Conservation (phyloP, 2,888 invertebrate species). For the Pollenia angustigena region DNA sequence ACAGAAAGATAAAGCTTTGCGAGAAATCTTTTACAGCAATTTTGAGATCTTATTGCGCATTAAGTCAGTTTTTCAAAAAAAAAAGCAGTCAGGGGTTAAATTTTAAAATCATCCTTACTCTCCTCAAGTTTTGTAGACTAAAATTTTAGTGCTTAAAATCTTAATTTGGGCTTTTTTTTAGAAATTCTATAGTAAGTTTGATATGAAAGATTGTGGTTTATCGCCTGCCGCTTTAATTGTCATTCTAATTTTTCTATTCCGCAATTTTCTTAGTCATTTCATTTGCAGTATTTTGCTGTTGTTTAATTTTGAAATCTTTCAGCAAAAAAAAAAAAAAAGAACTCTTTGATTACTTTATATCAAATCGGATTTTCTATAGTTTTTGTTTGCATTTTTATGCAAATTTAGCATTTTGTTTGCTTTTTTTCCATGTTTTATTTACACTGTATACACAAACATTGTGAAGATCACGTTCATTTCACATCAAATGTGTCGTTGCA, state of each 20-base stretch:
- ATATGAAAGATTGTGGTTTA: not conserved
- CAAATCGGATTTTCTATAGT: conserved; percentile 47
- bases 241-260: not conserved
- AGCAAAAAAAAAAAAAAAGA: conserved; percentile 4
- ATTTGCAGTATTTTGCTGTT: not conserved
- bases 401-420: conserved; percentile 55
- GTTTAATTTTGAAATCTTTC: conserved; percentile 26
- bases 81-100: too few relatives aligned
- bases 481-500: conserved; percentile 67
- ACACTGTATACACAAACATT: conserved; percentile 17
- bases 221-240: conserved; percentile 13
- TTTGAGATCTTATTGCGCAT: too few relatives aligned
- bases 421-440: conserved; percentile 37
- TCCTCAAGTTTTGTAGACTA: too few relatives aligned
- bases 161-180: too few relatives aligned
- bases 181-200: too few relatives aligned
- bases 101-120: too few relatives aligned
- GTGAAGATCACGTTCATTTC: conserved; percentile 70
- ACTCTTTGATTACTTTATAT: conserved; percentile 40
- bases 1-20: not conserved
- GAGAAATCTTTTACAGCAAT: not conserved
- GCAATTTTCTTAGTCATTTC: conserved; percentile 39
- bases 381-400: conserved; percentile 59
- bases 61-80: too few relatives aligned
- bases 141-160: too few relatives aligned